phyloP scores from a whole-genome alignment of 2,113 vertebrate species.

The Zosterops borbonicus region DNA sequence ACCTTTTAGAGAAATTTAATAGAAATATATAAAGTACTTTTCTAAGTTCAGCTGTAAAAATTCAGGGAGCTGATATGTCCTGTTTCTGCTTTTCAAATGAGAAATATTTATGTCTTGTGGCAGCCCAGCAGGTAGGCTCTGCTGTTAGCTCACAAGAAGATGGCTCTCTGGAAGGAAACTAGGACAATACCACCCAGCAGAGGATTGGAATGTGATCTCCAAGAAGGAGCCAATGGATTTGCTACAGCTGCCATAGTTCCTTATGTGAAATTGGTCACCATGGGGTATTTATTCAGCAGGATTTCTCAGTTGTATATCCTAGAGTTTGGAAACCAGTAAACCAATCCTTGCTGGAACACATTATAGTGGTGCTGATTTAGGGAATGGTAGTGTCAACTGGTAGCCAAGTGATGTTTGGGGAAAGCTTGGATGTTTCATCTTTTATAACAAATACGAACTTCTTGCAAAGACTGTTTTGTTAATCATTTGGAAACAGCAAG shows the following conservation, averaged over 20 bases:
- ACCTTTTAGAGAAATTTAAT: not conserved
- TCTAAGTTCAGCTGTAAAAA: not conserved
- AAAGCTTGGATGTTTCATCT: not conserved
- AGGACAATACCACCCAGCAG: rapidly evolving
- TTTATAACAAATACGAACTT: not conserved
- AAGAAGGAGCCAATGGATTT: not conserved
- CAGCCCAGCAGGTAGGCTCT: not conserved
- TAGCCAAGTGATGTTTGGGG: not conserved
- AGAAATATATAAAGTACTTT: not conserved
- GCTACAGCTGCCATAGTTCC: not conserved
- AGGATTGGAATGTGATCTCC: not conserved
- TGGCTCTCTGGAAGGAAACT: not conserved
- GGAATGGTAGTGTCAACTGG: not conserved
- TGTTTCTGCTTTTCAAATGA: not conserved
- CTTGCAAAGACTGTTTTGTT: not conserved
- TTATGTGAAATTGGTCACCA: not conserved
- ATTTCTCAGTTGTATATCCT: not conserved
- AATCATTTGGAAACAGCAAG: not conserved
- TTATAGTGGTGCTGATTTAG: not conserved
- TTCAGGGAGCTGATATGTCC: not conserved
- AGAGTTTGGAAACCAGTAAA: not conserved
- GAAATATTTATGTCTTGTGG: not conserved
- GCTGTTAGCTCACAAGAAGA: not conserved
- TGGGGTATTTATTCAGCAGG: not conserved
- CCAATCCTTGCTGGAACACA: rapidly evolving